phyloP scores from a whole-genome alignment of 2,888 invertebrate species.

The Caradrina clavipalpis region DNA sequence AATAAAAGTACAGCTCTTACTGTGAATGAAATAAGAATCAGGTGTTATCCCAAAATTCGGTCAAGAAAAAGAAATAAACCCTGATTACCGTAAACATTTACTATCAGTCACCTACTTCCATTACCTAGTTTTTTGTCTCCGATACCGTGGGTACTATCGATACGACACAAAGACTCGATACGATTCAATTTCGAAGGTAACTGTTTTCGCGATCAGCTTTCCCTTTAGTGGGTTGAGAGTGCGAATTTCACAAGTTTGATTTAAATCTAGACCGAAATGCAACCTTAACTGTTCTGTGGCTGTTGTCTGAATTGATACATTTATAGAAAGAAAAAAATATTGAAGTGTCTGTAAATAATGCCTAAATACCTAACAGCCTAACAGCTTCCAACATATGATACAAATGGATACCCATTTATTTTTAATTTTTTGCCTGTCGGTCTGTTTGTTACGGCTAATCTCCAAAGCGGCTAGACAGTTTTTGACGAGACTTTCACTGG shows the following conservation, averaged over 20 bases:
- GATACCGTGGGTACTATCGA: constrained; percentile 23
- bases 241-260: constrained; percentile 41
- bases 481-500: too few relatives aligned
- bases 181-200: constrained; percentile 27
- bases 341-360: too few relatives aligned
- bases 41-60: not conserved
- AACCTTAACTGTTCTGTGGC: not conserved
- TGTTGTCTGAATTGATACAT: not conserved
- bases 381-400: too few relatives aligned
- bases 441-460: not conserved
- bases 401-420: too few relatives aligned
- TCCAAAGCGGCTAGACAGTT: too few relatives aligned
- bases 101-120: constrained; percentile 40
- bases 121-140: constrained; percentile 33
- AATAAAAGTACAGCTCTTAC: not conserved
- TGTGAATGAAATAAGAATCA: not conserved
- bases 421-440: too few relatives aligned
- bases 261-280: constrained; percentile 6
- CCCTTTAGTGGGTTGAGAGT: constrained; percentile 48
- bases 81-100: not conserved
- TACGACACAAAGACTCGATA: constrained; percentile 28
- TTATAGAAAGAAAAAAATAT: too few relatives aligned
- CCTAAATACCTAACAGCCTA: too few relatives aligned
- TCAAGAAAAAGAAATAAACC: not conserved
- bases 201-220: constrained; percentile 54